Conservation (phyloP, 2,797 vertebrate species). For the Oceanodroma leucorhoa region DNA sequence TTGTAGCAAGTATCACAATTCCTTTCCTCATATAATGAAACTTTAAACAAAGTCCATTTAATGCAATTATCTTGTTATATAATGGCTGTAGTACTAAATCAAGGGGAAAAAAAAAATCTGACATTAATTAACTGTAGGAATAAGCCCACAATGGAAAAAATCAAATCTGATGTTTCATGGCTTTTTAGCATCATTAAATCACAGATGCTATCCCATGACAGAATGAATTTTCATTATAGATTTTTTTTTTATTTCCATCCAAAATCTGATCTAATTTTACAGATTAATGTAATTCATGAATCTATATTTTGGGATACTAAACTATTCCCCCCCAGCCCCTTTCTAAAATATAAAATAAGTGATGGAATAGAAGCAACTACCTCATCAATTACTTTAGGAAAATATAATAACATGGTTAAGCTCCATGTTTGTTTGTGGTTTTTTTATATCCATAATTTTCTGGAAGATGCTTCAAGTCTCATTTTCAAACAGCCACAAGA, state of each 20-base stretch:
- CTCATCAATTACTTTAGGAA: neutral
- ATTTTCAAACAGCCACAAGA: neutral
- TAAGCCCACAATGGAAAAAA: neutral
- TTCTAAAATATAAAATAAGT: neutral
- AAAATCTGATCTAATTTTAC: neutral
- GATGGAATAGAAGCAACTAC: neutral
- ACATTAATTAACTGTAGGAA: neutral
- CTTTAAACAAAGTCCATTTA: neutral
- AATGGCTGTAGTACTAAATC: neutral
- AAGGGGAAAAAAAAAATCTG: neutral
- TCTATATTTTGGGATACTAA: neutral
- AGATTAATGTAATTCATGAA: neutral
- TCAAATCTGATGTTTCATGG: neutral
- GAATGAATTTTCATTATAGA: neutral
- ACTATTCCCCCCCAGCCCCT: too few species aligned
- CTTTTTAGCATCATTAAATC: neutral
- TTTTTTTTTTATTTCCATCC: neutral
- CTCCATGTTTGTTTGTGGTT: accelerated
- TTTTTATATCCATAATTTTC: neutral
- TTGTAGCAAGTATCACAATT: neutral
- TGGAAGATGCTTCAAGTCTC: neutral
- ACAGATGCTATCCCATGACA: neutral
- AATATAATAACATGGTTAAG: neutral
- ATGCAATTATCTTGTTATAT: neutral
- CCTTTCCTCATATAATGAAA: neutral